Percentiles rank a stretch among this genome's conserved stretches.
phyloP scores from a whole-genome alignment of 2,888 invertebrate species.

The Hypselothyrea guttata region DNA sequence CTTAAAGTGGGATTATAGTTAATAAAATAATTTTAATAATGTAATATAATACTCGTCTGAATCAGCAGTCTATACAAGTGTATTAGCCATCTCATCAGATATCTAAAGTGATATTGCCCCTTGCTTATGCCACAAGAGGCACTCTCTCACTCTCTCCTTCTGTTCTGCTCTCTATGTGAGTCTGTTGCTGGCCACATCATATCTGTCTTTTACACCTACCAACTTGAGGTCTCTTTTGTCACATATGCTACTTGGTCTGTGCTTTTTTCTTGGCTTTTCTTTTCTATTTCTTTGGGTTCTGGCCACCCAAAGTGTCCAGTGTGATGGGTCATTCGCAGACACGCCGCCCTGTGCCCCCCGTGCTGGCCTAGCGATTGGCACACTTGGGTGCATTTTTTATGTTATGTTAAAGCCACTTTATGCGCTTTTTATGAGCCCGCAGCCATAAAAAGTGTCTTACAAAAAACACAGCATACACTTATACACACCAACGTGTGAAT shows the following conservation, averaged over 20 bases:
- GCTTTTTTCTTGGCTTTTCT: not conserved
- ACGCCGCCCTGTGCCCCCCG: not conserved
- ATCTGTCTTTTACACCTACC: slow-evolving; percentile 5
- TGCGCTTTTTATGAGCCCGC: slow-evolving; percentile 76
- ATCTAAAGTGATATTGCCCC: no score
- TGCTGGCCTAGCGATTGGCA: slow-evolving; percentile 56
- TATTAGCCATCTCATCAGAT: no score
- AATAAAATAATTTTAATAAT: no score
- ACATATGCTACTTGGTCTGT: slow-evolving; percentile 18
- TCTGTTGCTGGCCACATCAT: no score
- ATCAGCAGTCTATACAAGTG: no score
- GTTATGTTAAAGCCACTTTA: slow-evolving; percentile 76
- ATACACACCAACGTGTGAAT: slow-evolving; percentile 7
- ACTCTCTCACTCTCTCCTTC: not conserved
- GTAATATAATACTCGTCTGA: no score
- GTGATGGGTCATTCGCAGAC: slow-evolving; percentile 43
- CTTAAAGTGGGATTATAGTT: no score
- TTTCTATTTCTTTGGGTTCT: slow-evolving; percentile 24
- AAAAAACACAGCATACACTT: slow-evolving; percentile 17
- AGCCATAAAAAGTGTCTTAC: slow-evolving; percentile 67
- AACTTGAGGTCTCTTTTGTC: slow-evolving; percentile 27
- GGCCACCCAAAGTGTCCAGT: slow-evolving; percentile 47
- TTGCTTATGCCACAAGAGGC: no score
- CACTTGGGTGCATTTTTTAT: slow-evolving; percentile 74
- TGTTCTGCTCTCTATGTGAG: no score